These are phyloP conservation scores for Lipotes vexillifer DNA, from an alignment of 2,113 vertebrate genomes.

Conservation along the genomic window DNA sequence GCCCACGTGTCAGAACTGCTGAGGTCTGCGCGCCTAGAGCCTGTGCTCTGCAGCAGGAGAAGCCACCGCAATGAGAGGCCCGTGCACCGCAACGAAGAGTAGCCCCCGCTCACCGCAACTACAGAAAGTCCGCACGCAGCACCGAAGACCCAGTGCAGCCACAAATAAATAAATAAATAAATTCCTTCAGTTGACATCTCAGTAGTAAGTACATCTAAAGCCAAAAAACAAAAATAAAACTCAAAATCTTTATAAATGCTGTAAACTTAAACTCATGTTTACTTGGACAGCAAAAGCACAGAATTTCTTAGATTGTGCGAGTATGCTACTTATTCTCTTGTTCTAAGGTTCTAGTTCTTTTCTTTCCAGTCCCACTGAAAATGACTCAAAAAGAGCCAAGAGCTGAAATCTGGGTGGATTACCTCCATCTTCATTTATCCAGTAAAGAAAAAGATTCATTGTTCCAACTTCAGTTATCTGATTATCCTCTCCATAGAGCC, in stretches of 20 bases:
- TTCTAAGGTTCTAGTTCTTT: background rate
- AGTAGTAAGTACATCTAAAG: background rate
- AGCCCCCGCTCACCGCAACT: no score
- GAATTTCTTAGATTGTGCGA: no score
- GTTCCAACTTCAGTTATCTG: constrained; percentile 94
- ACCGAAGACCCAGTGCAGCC: no score
- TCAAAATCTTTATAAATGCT: background rate
- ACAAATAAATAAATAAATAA: background rate
- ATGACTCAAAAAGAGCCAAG: background rate
- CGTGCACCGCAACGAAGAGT: accelerated
- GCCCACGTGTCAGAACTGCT: no score
- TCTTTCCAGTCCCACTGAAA: background rate
- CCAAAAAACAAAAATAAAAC: background rate
- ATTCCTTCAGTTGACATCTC: background rate
- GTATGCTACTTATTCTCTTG: background rate
- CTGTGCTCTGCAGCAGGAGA: no score
- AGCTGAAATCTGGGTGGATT: background rate
- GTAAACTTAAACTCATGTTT: background rate
- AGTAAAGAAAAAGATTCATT: constrained; percentile 95
- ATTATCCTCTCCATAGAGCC: constrained; percentile 91
- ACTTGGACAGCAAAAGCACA: background rate
- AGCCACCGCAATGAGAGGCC: no score
- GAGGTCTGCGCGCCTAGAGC: accelerated
- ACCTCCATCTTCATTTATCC: constrained; percentile 95
- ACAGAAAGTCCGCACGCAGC: no score